Conservation (phyloP, 2,113 vertebrate species). For the Xiphophorus couchianus region DNA sequence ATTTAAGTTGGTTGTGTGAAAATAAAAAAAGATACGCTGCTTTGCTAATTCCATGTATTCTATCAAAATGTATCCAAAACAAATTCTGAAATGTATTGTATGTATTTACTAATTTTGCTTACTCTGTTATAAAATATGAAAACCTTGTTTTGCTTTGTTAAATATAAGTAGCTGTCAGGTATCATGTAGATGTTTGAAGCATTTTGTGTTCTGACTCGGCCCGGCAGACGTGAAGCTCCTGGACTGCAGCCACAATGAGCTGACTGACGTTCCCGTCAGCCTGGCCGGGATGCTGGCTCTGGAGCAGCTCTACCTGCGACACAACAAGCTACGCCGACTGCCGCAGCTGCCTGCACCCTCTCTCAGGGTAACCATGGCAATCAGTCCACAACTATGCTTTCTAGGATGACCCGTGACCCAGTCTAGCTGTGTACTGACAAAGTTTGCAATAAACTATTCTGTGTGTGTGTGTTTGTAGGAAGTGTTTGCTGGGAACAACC, state of each 20-base stretch:
- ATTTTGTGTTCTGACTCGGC: background rate
- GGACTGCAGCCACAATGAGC: constrained; percentile 91
- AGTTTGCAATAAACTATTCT: background rate
- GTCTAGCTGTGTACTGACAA: too few relatives aligned
- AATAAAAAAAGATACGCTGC: too few relatives aligned
- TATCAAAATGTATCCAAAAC: too few relatives aligned
- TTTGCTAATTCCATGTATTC: too few relatives aligned
- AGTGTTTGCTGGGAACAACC: constrained; percentile 93
- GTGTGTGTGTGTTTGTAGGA: constrained; percentile 77
- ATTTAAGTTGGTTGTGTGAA: too few relatives aligned
- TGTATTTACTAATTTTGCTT: too few relatives aligned
- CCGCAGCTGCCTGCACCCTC: constrained; percentile 83
- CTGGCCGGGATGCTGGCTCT: constrained; percentile 86
- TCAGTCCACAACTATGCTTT: background rate
- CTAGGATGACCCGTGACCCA: background rate
- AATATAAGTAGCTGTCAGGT: too few relatives aligned
- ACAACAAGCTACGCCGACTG: constrained; percentile 87
- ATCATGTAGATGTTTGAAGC: too few relatives aligned
- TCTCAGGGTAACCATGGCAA: constrained; percentile 84
- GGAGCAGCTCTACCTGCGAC: constrained; percentile 91
- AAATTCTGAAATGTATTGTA: too few relatives aligned
- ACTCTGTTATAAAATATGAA: too few relatives aligned
- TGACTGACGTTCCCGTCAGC: constrained; percentile 84
- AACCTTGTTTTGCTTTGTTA: too few relatives aligned
- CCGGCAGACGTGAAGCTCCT: constrained; percentile 86